phyloP scores from a whole-genome alignment of 2,888 invertebrate species.

The Ligdia adustata region DNA sequence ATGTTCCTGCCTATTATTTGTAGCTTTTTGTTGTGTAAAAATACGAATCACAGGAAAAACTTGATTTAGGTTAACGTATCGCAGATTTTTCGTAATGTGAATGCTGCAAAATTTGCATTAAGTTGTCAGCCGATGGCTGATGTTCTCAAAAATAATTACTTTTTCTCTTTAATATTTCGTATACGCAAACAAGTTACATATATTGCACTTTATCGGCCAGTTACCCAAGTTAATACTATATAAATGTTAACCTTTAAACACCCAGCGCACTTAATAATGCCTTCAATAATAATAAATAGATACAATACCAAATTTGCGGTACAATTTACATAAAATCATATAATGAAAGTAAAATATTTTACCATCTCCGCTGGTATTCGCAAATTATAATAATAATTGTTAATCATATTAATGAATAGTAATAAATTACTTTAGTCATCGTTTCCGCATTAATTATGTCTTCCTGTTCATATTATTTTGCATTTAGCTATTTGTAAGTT shows the following conservation, averaged over 20 bases:
- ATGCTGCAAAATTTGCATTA: too few relatives aligned
- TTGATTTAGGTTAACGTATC: too few relatives aligned
- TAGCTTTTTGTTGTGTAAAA: slow-evolving; percentile 22
- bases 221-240: slow-evolving; percentile 10
- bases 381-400: slow-evolving; percentile 23
- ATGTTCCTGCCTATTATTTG: slow-evolving; percentile 28
- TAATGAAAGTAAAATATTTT: too few relatives aligned
- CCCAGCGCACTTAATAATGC: slow-evolving; percentile 19
- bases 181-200: too few relatives aligned
- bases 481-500: slow-evolving; percentile 75
- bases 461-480: slow-evolving; percentile 75
- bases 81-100: too few relatives aligned
- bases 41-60: too few relatives aligned
- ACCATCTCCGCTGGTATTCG: slow-evolving; percentile 5
- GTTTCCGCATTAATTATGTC: slow-evolving; percentile 62
- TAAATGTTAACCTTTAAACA: slow-evolving; percentile 20
- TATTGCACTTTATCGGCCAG: slow-evolving; percentile 16
- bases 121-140: too few relatives aligned
- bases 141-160: too few relatives aligned
- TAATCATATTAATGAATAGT: slow-evolving; percentile 39
- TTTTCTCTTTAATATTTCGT: too few relatives aligned
- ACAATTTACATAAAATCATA: too few relatives aligned
- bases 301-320: too few relatives aligned
- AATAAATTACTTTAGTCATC: slow-evolving; percentile 54
- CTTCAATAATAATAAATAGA: too few relatives aligned